Evolutionary conservation across 1,140 invertebrate genomes (phyloP).

Genomic region (Aphelinus atriplicis): DNA sequence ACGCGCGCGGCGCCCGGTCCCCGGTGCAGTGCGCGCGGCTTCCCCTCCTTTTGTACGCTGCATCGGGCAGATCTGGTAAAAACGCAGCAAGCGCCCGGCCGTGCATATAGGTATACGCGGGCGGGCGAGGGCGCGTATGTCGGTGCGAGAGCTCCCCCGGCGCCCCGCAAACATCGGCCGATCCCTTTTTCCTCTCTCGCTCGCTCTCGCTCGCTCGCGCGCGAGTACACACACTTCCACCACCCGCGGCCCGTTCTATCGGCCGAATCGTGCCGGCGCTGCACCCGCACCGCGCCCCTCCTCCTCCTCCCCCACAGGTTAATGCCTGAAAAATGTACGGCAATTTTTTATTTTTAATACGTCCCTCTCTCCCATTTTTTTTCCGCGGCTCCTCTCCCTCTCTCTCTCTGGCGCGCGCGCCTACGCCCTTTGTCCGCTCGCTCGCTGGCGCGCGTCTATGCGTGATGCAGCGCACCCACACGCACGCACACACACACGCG

Average conservation of each 20-base stretch:
- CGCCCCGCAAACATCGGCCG: constrained; percentile 27
- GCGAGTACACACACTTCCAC: constrained; percentile 21
- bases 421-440: constrained; percentile 43
- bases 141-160: constrained; percentile 5
- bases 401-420: constrained; percentile 30
- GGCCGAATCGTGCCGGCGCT: constrained; percentile 34
- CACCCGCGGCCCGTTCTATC: background rate
- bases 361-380: constrained; percentile 48
- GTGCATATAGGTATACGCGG: too few species aligned
- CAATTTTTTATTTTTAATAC: constrained; percentile 69
- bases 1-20: constrained; percentile 37
- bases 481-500: constrained; percentile 39
- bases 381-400: constrained; percentile 17
- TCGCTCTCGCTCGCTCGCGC: background rate
- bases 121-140: background rate
- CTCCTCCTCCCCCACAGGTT: constrained; percentile 52
- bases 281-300: constrained; percentile 45
- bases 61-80: constrained; percentile 39
- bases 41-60: constrained; percentile 15
- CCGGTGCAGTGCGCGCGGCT: constrained; percentile 13
- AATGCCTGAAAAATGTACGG: constrained; percentile 68
- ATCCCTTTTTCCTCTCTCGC: constrained; percentile 33
- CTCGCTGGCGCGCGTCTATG: constrained; percentile 52
- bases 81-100: constrained; percentile 16
- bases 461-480: constrained; percentile 61